Percentiles rank a stretch among this genome's conserved stretches.
These are phyloP conservation scores for Phrynocephalus versicolor DNA, from an alignment of 2,113 vertebrate genomes.

Conservation along the genomic window DNA sequence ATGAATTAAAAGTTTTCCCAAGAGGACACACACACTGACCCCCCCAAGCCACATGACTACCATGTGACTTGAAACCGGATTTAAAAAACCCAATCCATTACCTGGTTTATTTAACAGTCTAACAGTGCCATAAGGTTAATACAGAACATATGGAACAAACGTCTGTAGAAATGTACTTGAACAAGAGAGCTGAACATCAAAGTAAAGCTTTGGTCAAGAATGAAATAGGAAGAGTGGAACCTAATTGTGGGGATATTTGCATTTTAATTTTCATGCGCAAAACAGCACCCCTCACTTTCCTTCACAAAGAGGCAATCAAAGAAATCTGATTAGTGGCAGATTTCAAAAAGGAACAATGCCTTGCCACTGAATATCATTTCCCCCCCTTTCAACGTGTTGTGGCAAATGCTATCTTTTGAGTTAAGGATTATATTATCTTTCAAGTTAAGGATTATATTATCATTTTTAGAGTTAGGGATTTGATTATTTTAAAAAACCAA, in stretches of 20 bases:
- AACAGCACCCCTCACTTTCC: background rate
- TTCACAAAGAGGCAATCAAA: background rate
- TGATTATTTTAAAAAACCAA: constrained; percentile 18
- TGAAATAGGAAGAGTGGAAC: background rate
- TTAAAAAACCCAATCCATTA: too few relatives aligned
- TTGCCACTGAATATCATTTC: background rate
- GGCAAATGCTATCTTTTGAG: constrained; percentile 9
- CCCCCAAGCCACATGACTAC: too few relatives aligned
- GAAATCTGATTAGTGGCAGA: background rate
- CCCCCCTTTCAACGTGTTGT: background rate
- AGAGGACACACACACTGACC: too few relatives aligned
- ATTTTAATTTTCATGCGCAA: constrained; percentile 10
- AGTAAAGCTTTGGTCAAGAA: background rate
- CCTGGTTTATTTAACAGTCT: too few relatives aligned
- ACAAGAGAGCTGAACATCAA: background rate
- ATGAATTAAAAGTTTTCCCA: too few relatives aligned
- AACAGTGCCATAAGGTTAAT: background rate
- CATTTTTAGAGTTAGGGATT: constrained; percentile 6
- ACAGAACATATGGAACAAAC: background rate
- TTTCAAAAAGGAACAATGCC: background rate
- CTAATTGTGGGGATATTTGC: background rate
- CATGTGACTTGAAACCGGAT: too few relatives aligned
- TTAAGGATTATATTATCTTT: constrained; percentile 25
- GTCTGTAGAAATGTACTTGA: too few relatives aligned
- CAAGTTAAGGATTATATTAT: constrained; percentile 8